Evolutionary conservation across 2,888 invertebrate genomes (phyloP).

Genomic region (Lepidocyrtoides sp.): DNA sequence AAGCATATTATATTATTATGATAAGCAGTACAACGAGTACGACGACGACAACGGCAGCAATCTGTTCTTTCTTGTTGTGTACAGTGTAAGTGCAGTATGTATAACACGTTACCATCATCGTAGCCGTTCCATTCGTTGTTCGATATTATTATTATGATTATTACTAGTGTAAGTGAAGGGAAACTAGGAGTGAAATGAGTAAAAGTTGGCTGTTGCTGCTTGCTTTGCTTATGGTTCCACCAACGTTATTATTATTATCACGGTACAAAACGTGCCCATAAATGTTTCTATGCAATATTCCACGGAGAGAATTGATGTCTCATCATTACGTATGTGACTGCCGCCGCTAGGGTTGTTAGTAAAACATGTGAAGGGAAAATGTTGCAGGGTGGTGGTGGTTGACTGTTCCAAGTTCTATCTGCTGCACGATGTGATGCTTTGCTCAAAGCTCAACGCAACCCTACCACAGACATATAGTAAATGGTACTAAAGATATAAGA

Average conservation of each 20-base stretch:
- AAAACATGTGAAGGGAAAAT: constrained; percentile 71
- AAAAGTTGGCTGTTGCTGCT: constrained; percentile 47
- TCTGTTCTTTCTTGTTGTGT: constrained; percentile 26
- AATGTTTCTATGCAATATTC: constrained; percentile 59
- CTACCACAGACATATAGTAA: background rate
- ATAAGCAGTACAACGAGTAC: background rate
- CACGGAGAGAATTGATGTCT: constrained; percentile 66
- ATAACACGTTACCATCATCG: background rate
- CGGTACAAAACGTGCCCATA: constrained; percentile 44
- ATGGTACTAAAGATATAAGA: background rate
- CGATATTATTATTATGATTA: constrained; percentile 69
- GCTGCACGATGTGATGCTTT: background rate
- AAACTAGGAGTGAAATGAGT: constrained; percentile 75
- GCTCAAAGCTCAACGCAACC: too few species aligned
- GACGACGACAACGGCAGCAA: constrained; percentile 51
- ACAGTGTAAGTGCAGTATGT: background rate
- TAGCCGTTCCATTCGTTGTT: constrained; percentile 33
- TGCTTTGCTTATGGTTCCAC: background rate
- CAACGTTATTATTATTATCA: constrained; percentile 33
- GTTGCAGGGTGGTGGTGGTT: background rate
- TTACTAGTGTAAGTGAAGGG: constrained; percentile 67
- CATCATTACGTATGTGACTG: constrained; percentile 76
- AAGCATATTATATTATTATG: too few species aligned
- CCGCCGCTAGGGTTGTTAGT: constrained; percentile 70
- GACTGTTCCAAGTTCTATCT: too few species aligned